Conservation (phyloP, 1,140 invertebrate species). For the Saccostrea cuccullata region DNA sequence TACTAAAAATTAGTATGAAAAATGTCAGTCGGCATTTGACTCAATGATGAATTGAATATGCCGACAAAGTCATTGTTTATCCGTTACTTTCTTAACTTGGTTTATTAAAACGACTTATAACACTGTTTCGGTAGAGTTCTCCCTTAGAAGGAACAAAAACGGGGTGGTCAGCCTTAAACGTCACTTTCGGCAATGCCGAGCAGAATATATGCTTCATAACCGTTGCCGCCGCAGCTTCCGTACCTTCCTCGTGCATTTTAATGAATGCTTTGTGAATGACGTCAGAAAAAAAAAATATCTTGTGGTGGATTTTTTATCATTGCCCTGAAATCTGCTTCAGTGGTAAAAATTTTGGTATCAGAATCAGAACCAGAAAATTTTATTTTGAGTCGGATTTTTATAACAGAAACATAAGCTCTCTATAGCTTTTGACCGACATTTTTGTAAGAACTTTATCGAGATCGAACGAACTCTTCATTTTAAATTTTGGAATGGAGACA, state of each 20-base stretch:
- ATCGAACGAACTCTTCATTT: slow-evolving; percentile 81
- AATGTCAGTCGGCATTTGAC: too few species aligned
- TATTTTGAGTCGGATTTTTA: too few species aligned
- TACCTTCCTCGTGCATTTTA: slow-evolving; percentile 78
- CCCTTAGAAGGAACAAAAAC: slow-evolving; percentile 89
- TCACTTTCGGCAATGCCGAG: neutral
- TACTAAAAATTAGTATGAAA: too few species aligned
- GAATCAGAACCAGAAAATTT: too few species aligned
- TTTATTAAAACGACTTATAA: slow-evolving; percentile 68
- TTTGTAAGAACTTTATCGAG: slow-evolving; percentile 77
- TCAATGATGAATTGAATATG: too few species aligned
- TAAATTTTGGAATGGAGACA: slow-evolving; percentile 83
- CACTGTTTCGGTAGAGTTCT: slow-evolving; percentile 75
- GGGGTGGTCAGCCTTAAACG: slow-evolving; percentile 81
- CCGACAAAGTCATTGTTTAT: too few species aligned
- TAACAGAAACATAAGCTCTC: too few species aligned
- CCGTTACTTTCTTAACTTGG: too few species aligned
- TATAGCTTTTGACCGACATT: slow-evolving; percentile 81
- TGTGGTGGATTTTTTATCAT: slow-evolving; percentile 56
- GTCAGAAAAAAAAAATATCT: slow-evolving; percentile 52
- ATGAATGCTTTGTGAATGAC: slow-evolving; percentile 76
- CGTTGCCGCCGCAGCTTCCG: slow-evolving; percentile 76
- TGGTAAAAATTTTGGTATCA: slow-evolving; percentile 67
- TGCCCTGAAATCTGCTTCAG: slow-evolving; percentile 82
- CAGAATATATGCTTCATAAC: slow-evolving; percentile 31